Evolutionary conservation across 2,888 invertebrate species (phyloP).

Genomic region (Metacarcinus magister): DNA sequence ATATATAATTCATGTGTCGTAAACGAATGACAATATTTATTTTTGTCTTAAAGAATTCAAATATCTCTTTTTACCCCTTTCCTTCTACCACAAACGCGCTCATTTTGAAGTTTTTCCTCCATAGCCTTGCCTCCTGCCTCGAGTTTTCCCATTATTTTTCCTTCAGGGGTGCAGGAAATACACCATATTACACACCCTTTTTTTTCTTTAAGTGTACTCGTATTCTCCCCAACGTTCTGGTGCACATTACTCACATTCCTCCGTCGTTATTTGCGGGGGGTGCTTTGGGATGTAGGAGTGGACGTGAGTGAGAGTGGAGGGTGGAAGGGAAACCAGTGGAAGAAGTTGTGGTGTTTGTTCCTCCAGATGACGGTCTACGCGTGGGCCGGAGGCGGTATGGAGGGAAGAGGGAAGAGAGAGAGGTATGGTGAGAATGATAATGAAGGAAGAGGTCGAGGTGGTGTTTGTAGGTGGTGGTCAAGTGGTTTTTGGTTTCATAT

Average conservation of each 20-base stretch:
- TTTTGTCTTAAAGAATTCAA: not conserved
- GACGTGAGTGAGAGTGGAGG: not conserved
- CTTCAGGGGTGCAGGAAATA: not conserved
- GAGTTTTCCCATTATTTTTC: constrained; percentile 12
- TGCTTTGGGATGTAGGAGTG: not conserved
- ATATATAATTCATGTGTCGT: not conserved
- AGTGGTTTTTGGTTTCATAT: not conserved
- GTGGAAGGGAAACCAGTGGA: not conserved
- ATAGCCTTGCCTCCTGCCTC: not conserved
- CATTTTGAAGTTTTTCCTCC: constrained; percentile 12
- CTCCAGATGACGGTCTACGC: not conserved
- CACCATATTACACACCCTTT: not conserved
- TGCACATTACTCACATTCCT: not conserved
- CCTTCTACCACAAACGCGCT: not conserved
- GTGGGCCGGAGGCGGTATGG: too few relatives aligned
- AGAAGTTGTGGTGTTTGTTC: not conserved
- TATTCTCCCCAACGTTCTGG: not conserved
- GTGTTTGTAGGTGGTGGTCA: not conserved
- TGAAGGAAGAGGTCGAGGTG: not conserved
- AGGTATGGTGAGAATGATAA: not conserved
- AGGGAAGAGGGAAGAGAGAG: not conserved
- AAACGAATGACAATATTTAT: not conserved
- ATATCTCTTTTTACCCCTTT: not conserved
- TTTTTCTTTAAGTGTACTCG: not conserved
- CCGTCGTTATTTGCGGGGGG: not conserved